phyloP scores from a whole-genome alignment of 2,888 invertebrate genomes.

The Pogonocherus hispidulus region DNA sequence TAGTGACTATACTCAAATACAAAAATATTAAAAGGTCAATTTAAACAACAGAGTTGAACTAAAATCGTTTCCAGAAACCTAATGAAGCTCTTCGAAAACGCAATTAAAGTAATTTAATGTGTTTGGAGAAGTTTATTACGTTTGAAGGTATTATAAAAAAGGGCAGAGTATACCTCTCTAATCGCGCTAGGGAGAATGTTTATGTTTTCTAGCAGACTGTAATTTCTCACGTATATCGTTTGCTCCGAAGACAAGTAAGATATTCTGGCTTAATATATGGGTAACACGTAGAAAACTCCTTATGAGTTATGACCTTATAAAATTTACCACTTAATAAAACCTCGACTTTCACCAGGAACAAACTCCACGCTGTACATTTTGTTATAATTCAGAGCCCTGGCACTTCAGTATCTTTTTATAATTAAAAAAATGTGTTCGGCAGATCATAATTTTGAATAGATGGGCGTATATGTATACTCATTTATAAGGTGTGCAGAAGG shows the following conservation, averaged over 20 bases:
- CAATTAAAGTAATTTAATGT: conserved; percentile 23
- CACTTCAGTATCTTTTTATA: not conserved
- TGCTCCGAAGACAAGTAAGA: conserved; percentile 58
- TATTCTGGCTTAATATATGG: conserved; percentile 56
- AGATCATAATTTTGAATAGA: too few relatives aligned
- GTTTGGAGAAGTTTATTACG: conserved; percentile 19
- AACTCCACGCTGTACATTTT: not conserved
- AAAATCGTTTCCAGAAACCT: not conserved
- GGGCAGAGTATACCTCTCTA: conserved; percentile 25
- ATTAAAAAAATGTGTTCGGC: not conserved
- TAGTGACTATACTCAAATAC: not conserved
- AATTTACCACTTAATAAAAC: conserved; percentile 57
- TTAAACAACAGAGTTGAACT: not conserved
- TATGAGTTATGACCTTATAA: conserved; percentile 58
- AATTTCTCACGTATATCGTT: conserved; percentile 64
- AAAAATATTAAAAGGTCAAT: not conserved
- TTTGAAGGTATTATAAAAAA: conserved; percentile 10
- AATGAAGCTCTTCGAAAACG: conserved; percentile 2
- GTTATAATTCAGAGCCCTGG: not conserved
- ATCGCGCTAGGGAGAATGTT: conserved; percentile 41
- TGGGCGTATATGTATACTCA: too few relatives aligned
- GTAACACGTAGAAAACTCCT: conserved; percentile 54
- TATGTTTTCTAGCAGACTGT: conserved; percentile 56
- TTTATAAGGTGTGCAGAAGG: too few relatives aligned
- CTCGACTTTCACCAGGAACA: conserved; percentile 7